Evolutionary conservation across 1,140 invertebrate species (phyloP).

Genomic region (Papilio dardanus): DNA sequence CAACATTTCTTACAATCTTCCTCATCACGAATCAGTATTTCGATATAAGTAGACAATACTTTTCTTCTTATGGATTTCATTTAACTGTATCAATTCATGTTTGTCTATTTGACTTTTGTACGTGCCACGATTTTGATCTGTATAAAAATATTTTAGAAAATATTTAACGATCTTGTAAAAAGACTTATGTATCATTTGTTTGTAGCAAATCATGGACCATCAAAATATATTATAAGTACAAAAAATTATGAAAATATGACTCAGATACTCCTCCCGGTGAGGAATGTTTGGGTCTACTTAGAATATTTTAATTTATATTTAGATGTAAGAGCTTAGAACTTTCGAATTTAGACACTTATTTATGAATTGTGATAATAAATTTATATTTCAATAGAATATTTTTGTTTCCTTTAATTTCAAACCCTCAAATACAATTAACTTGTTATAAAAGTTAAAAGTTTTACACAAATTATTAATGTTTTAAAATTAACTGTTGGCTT

Average conservation of each 20-base stretch:
- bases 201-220: slow-evolving; percentile 20
- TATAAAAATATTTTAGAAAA: slow-evolving; percentile 31
- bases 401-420: slow-evolving; percentile 39
- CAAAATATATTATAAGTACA: slow-evolving; percentile 48
- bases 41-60: slow-evolving; percentile 61
- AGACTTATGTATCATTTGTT: slow-evolving; percentile 40
- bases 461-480: neutral
- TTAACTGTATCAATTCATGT: slow-evolving; percentile 36
- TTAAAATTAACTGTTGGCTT: neutral
- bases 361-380: slow-evolving; percentile 82
- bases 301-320: slow-evolving; percentile 75
- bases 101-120: slow-evolving; percentile 34
- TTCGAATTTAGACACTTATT: slow-evolving; percentile 73
- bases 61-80: slow-evolving; percentile 37
- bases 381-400: slow-evolving; percentile 60
- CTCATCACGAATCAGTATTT: slow-evolving; percentile 74
- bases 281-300: slow-evolving; percentile 58
- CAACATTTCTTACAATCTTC: slow-evolving; percentile 51
- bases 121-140: slow-evolving; percentile 42
- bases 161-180: slow-evolving; percentile 37
- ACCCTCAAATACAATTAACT: neutral
- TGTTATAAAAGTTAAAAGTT: neutral
- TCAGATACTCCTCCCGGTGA: slow-evolving; percentile 47
- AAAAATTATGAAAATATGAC: slow-evolving; percentile 47
- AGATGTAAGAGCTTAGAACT: slow-evolving; percentile 68